Conservation (phyloP, 1,140 invertebrate species). For the Caenorhabditis inopinata region DNA sequence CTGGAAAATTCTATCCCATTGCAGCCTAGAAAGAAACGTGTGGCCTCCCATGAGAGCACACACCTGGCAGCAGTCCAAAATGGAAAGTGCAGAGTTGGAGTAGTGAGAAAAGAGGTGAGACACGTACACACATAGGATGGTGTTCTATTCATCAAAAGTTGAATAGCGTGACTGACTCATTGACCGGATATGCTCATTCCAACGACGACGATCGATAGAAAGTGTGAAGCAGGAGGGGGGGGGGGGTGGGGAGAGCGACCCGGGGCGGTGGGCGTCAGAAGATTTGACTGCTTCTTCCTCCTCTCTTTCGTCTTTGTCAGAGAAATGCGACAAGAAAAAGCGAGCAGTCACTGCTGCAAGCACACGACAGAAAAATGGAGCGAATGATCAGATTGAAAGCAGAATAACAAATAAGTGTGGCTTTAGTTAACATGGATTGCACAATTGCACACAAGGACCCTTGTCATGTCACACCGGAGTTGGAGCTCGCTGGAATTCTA, state of each 20-base stretch:
- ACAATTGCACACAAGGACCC: no score
- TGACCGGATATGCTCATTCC: conserved; percentile 24
- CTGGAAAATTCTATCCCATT: no score
- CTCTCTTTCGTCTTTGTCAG: neutral
- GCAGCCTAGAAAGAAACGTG: no score
- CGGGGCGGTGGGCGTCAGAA: conserved; percentile 19
- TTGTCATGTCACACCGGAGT: no score
- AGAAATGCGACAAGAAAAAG: conserved; percentile 19
- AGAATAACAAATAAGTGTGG: neutral
- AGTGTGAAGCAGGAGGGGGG: neutral
- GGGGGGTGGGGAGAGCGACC: neutral
- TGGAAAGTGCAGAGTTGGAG: neutral
- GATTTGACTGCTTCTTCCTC: conserved; percentile 17
- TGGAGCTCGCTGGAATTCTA: no score
- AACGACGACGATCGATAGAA: conserved; percentile 20
- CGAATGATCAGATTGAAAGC: neutral
- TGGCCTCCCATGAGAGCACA: neutral
- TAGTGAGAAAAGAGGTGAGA: neutral
- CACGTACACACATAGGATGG: neutral
- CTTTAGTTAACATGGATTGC: neutral
- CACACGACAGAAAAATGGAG: neutral
- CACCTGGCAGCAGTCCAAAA: neutral
- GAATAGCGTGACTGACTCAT: conserved; percentile 20
- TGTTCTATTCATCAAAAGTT: conserved; percentile 29
- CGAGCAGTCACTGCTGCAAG: no score